phyloP scores from a whole-genome alignment of 2,113 vertebrate species.

The Vulpes ferrilata region DNA sequence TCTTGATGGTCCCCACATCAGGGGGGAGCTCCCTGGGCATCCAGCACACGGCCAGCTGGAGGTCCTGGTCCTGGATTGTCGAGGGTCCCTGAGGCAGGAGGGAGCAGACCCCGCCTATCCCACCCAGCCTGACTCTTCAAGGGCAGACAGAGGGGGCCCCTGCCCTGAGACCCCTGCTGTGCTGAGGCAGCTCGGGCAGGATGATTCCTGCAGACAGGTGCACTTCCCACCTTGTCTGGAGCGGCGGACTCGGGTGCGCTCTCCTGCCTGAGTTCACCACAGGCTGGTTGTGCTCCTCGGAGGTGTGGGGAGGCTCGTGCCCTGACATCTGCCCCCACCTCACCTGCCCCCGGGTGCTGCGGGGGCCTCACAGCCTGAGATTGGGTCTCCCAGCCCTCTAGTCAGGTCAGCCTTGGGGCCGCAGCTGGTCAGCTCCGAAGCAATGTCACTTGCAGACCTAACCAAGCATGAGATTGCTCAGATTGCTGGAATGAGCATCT shows the following conservation, averaged over 20 bases:
- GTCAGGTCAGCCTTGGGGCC: background rate
- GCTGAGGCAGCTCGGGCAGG: too few relatives aligned
- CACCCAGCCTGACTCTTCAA: background rate
- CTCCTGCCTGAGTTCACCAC: fast-evolving
- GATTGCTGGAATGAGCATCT: fast-evolving
- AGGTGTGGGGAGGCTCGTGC: background rate
- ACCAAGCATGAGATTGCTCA: background rate
- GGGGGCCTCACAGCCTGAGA: background rate
- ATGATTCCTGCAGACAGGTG: background rate
- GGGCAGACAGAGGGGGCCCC: background rate
- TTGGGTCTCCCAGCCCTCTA: background rate
- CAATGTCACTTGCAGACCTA: background rate
- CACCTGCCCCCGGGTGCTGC: background rate
- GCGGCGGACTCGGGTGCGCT: background rate
- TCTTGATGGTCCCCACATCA: fast-evolving
- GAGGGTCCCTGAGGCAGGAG: background rate
- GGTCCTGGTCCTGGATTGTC: background rate
- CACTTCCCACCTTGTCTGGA: background rate
- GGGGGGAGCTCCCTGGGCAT: too few relatives aligned
- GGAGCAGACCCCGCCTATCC: background rate
- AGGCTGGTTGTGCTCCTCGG: background rate
- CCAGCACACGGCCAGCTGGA: background rate
- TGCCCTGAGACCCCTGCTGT: background rate
- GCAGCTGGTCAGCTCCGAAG: background rate
- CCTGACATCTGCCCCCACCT: fast-evolving